Base-by-base conservation (phyloP, 2,888 invertebrate species). In the Ectemnius cavifrons region DNA sequence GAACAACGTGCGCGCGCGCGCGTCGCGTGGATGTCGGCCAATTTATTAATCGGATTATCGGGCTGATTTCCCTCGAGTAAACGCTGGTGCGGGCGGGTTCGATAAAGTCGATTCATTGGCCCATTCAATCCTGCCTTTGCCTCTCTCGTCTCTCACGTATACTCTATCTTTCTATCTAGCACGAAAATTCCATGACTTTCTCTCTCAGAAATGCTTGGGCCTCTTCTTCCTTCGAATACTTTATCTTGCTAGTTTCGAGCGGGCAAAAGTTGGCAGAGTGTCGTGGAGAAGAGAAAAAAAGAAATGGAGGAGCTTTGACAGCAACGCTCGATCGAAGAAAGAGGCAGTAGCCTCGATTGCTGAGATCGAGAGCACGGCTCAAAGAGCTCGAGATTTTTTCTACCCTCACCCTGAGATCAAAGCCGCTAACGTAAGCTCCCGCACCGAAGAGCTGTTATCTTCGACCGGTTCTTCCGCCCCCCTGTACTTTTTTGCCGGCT, bases 31-130 rank as follows among this genome's bases (percentile, higher is more conserved):
- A 83, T 77, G 80, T 79, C 82, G 86, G 87, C 85, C 89, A 90
- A 90, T 90, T 90, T 90, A 90, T 90, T 90, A 90, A 90, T 90
- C 89, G 88, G 88, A 90, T 90, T 90, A 90, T 88, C 88, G 85
- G 83, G 80, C 87, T 90, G 90, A 90, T 90, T 90, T 90, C 90
- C 90, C 90, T 82, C 82, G 86, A 85, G 86, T 83, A 81, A 84
- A 85, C 75, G 63, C 47, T 76, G 83, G 58, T 73, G 81, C 73
- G 79, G 37, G 78, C 75, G 78, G 74, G 73, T 78, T 75, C 76
- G 85, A 85, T 85, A 84, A 85, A 86, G 84, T 85, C 84, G 85
- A 88, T 88, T 81, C 83, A 73, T 85, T 82, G 87, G 86, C 86
- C 87, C 82, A 81, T 82, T 85, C 81, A 82, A 64, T 84, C 77